These are phyloP conservation scores for Camptogramma bilineatum DNA, from an alignment of 2,888 invertebrate species.

Conservation along the genomic window DNA sequence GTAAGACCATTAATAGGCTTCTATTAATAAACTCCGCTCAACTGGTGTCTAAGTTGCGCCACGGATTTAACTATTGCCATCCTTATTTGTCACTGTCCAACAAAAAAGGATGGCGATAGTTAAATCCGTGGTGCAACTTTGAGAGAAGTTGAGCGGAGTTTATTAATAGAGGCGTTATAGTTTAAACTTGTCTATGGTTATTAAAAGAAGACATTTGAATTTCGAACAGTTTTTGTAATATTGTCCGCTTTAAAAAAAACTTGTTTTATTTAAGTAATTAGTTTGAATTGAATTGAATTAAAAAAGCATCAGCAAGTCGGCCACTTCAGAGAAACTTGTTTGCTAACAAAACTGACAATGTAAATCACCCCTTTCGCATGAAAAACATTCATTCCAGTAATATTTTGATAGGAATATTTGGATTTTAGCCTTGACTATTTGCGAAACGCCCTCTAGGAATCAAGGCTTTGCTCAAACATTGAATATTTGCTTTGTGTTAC, in stretches of 20 bases:
- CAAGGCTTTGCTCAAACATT: conserved; percentile 5
- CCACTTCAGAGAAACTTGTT: background rate
- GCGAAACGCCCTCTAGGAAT: conserved; percentile 1
- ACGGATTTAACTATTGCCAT: no score
- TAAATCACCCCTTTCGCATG: conserved; percentile 1
- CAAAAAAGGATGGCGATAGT: no score
- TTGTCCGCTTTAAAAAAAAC: background rate
- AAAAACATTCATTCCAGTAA: conserved; percentile 1
- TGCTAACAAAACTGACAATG: background rate
- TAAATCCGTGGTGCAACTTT: no score
- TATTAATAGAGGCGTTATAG: no score
- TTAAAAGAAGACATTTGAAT: background rate
- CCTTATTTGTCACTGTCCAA: no score
- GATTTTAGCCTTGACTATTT: conserved; percentile 4
- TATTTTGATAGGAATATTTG: conserved; percentile 18
- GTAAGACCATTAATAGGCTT: no score
- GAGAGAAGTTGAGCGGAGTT: no score
- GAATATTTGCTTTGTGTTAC: conserved; percentile 5
- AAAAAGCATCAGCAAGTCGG: background rate
- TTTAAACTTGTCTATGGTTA: background rate
- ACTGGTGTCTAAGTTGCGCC: no score
- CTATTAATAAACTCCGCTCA: no score
- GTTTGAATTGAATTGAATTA: no score
- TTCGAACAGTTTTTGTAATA: background rate
- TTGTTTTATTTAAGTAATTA: background rate